Evolutionary conservation across 2,797 vertebrate genomes (phyloP), one percentile per base, ranked within the genome.

Genomic region (Apogon hyalosoma): DNA sequence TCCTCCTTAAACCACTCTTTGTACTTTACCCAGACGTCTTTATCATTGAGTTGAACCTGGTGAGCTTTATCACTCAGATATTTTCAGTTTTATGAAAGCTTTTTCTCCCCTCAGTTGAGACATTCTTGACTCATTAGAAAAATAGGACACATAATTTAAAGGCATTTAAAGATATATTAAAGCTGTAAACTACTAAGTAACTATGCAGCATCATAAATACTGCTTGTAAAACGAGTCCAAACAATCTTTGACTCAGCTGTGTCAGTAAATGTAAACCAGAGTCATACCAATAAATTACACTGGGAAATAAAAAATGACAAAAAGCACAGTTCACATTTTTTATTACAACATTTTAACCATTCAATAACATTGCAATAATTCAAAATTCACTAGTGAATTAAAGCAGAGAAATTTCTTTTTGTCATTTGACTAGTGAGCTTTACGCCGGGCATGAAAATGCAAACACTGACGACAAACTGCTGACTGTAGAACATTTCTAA

Each of bases 251-350:
- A 41, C 73, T 79, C 63, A 36, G 70, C 53, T 14, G 13, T 49
- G 76, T 76, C 74, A 66, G 51, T 46, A 36, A 77, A 64, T 68
- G 59, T 31, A 71, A 77, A 87, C 73, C 77, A 82, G 78, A 88
- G 61, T 75, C 71, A 73, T 60, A 88, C 68, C 87, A 90, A 87
- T 84, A 89, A 89, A 91, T 95, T 94, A 96, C 96, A 97, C 94
- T 93, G 93, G 95, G 95, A 98, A 99, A 97, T 95, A 96, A 97
- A 95, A 94, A 96, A 98, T 90, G 97, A 97, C 98, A 98, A 97
- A 97, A 96, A 97, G 95, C 96, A 98, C 95, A 98, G 96, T 98
- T 99, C 91, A 99, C 94, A 98, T 95, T 93, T 96, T 99, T 99
- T 99, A 99, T 99, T 99, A 96, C 95, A 95, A 97, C 92, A 95